phyloP scores from a whole-genome alignment of 2,797 vertebrate genomes.

The Rhinella marina region DNA sequence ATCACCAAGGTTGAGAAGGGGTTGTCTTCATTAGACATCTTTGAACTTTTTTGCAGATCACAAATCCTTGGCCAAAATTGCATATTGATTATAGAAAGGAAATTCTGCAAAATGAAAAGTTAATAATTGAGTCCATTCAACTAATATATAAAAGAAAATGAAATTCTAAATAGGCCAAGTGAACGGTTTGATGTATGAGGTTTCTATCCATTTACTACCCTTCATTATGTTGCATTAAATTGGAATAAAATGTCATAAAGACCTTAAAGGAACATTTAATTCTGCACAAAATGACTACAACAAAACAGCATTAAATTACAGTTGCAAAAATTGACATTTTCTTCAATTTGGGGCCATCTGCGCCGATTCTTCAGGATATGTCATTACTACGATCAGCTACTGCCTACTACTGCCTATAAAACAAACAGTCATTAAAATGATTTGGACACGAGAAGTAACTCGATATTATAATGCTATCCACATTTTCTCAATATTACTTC shows the following conservation, averaged over 20 bases:
- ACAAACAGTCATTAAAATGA: conserved; percentile 83
- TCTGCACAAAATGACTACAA: conserved; percentile 38
- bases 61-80: not conserved
- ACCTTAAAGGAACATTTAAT: conserved; percentile 29
- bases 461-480: conserved; percentile 79
- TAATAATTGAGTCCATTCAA: not conserved
- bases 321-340: not conserved
- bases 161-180: conserved; percentile 21
- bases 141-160: not conserved
- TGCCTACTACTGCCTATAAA: conserved; percentile 58
- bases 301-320: conserved; percentile 27
- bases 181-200: conserved; percentile 4
- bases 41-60: not conserved
- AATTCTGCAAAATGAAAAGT: not conserved
- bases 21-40: no score
- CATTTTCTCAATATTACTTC: conserved; percentile 80
- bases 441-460: conserved; percentile 81
- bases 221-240: conserved; percentile 34
- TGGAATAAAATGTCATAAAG: conserved; percentile 34
- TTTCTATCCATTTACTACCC: not conserved
- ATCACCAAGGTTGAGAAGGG: no score
- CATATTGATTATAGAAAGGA: not conserved
- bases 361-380: conserved; percentile 32
- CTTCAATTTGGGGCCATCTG: conserved; percentile 2
- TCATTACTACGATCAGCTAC: conserved; percentile 44